phyloP scores from a whole-genome alignment of 2,888 invertebrate species.

The Cataglyphis rosenhaueri region DNA sequence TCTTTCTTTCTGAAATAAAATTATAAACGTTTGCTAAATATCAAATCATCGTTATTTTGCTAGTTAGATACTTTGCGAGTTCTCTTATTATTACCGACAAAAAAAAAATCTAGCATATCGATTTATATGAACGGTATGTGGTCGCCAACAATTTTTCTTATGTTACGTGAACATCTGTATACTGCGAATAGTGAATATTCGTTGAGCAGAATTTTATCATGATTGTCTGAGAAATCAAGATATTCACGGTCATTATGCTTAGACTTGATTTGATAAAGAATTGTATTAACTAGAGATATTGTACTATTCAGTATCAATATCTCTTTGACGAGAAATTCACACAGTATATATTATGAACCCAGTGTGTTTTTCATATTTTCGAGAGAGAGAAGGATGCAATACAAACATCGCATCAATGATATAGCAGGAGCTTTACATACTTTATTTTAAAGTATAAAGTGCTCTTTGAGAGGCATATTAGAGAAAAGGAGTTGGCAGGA shows the following conservation, averaged over 20 bases:
- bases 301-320: constrained; percentile 23
- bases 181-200: constrained; percentile 25
- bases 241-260: constrained; percentile 20
- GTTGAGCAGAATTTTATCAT: constrained; percentile 24
- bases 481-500: constrained; percentile 9
- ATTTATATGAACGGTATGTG: constrained; percentile 9
- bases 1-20: background rate
- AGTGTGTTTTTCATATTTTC: constrained; percentile 12
- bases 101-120: background rate
- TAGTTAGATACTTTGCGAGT: constrained; percentile 4
- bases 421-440: background rate
- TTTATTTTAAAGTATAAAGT: constrained; percentile 24
- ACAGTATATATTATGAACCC: background rate
- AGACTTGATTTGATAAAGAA: constrained; percentile 33
- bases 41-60: constrained; percentile 13
- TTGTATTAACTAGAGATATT: background rate
- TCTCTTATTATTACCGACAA: background rate
- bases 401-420: background rate
- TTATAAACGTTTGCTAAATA: background rate
- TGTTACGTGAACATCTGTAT: constrained; percentile 14
- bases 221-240: constrained; percentile 16
- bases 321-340: constrained; percentile 23
- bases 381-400: constrained; percentile 1
- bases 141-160: constrained; percentile 16
- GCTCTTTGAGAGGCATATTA: constrained; percentile 1